phyloP scores from a whole-genome alignment of 64 coral and sea anemone genomes.

The Astreopora myriophthalma region DNA sequence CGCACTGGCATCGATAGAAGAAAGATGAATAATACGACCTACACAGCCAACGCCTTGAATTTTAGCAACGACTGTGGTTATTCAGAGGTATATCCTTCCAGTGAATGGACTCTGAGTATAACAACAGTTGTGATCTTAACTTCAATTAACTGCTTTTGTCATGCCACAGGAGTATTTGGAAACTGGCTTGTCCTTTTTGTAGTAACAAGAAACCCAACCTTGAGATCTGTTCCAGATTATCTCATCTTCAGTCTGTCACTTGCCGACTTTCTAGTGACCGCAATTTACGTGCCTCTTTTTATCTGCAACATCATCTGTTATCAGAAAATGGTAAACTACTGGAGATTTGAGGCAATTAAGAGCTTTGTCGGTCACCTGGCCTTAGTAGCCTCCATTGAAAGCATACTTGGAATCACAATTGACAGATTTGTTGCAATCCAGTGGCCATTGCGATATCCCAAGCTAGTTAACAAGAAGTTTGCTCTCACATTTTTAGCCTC shows the following conservation, averaged over 20 bases:
- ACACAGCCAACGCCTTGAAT: neutral
- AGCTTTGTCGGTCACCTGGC: slow-evolving; percentile 10
- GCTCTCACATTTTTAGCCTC: neutral
- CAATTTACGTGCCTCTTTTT: slow-evolving; percentile 10
- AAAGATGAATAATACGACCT: neutral
- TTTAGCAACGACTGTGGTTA: neutral
- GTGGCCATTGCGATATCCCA: slow-evolving; percentile 10
- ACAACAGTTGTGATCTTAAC: neutral
- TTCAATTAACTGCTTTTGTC: neutral
- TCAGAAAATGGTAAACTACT: neutral
- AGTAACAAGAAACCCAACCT: neutral
- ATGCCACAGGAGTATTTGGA: slow-evolving; percentile 12
- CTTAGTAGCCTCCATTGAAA: neutral
- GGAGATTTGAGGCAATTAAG: neutral
- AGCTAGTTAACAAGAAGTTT: slow-evolving; percentile 3
- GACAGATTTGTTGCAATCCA: neutral
- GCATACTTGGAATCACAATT: neutral
- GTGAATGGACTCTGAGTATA: neutral
- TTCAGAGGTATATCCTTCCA: neutral
- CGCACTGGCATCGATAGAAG: neutral
- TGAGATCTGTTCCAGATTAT: slow-evolving; percentile 26
- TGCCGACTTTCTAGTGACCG: slow-evolving; percentile 36
- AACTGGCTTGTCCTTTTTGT: slow-evolving; percentile 35
- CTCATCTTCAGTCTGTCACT: slow-evolving; percentile 22
- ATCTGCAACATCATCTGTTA: neutral